phyloP scores from a whole-genome alignment of 1,140 invertebrate genomes.

The Theocolax elegans region DNA sequence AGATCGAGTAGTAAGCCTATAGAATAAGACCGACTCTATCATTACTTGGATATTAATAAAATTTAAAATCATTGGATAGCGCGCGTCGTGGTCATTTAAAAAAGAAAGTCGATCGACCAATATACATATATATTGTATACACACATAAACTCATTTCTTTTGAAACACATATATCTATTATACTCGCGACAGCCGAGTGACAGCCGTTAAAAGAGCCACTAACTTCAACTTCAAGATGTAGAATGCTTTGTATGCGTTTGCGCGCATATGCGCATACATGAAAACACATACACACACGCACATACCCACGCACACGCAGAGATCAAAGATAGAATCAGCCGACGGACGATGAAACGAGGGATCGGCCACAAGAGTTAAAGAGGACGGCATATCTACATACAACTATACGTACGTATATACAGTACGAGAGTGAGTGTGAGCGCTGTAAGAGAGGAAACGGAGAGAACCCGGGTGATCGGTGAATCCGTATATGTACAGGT shows the following conservation, averaged over 20 bases:
- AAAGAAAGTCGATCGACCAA: neutral
- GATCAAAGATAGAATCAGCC: neutral
- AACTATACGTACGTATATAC: no score
- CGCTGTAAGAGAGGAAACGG: no score
- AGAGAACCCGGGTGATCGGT: no score
- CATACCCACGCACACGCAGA: neutral
- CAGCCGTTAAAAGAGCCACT: slow-evolving; percentile 8
- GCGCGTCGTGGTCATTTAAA: neutral
- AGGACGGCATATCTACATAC: no score
- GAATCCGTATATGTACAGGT: slow-evolving; percentile 44
- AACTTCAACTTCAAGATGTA: neutral
- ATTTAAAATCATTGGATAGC: no score
- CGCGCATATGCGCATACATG: neutral
- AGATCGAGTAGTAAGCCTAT: neutral
- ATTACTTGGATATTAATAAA: no score
- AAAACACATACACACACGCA: no score
- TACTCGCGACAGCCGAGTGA: slow-evolving; percentile 3
- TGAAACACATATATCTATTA: no score
- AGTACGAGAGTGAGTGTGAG: no score
- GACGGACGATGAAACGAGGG: slow-evolving; percentile 9
- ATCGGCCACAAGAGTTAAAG: neutral
- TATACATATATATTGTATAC: neutral
- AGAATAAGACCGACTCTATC: no score
- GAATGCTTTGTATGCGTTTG: neutral
- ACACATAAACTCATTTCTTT: neutral